Evolutionary conservation across 2,113 vertebrate genomes (phyloP).

Genomic region (Epinephelus fuscoguttatus): DNA sequence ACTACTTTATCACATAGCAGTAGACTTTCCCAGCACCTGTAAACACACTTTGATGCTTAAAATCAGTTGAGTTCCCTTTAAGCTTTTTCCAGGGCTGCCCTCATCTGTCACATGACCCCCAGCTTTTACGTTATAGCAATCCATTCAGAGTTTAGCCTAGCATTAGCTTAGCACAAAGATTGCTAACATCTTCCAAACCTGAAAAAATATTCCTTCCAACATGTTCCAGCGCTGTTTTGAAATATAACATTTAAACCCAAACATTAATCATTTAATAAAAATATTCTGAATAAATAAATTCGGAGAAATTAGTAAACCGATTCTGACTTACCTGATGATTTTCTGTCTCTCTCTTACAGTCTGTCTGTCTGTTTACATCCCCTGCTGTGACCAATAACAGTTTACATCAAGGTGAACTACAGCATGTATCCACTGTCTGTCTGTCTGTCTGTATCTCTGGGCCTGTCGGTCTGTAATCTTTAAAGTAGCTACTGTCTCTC

Average conservation of each 20-base stretch:
- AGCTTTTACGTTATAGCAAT: background rate
- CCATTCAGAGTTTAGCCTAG: background rate
- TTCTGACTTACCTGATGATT: constrained; percentile 52
- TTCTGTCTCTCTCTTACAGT: constrained; percentile 21
- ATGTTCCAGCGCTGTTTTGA: background rate
- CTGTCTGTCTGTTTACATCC: constrained; percentile 25
- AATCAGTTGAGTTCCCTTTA: background rate
- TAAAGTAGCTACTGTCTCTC: background rate
- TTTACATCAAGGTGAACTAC: background rate
- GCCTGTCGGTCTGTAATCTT: constrained; percentile 4
- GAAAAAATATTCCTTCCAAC: background rate
- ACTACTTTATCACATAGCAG: background rate
- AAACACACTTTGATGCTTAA: background rate
- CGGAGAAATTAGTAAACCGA: background rate
- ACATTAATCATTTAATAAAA: no score
- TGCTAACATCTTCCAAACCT: background rate
- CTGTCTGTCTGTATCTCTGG: background rate
- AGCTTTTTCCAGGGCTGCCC: no score
- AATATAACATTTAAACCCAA: background rate
- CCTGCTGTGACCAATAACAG: background rate
- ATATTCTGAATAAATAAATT: background rate
- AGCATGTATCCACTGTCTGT: background rate
- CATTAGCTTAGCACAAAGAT: background rate
- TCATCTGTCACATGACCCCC: background rate
- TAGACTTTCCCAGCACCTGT: background rate